These are phyloP conservation scores for Spea multiplicata DNA, from an alignment of 2,113 vertebrate genomes.

Conservation along the genomic window DNA sequence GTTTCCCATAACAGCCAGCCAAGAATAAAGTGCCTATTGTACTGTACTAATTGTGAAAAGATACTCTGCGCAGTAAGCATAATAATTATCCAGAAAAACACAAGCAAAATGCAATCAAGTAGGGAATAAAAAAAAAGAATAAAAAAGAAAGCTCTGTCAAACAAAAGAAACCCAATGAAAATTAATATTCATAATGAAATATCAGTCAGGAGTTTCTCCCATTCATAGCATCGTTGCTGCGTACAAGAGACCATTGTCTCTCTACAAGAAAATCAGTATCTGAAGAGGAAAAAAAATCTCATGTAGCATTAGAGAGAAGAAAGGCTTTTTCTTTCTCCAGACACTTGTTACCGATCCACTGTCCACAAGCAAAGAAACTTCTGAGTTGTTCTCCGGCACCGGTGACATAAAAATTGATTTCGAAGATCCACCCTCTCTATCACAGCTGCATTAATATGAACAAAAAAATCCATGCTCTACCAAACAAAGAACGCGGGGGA, in stretches of 20 bases:
- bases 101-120: slow-evolving; percentile 59
- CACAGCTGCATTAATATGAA: slow-evolving; percentile 72
- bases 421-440: slow-evolving; percentile 53
- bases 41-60: slow-evolving; percentile 68
- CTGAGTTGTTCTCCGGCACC: slow-evolving; percentile 47
- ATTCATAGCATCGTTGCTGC: slow-evolving; percentile 61
- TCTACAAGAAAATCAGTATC: slow-evolving; percentile 56
- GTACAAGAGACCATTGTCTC: slow-evolving; percentile 76
- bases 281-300: slow-evolving; percentile 56
- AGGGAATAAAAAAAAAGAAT: slow-evolving; percentile 57
- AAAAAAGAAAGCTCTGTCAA: slow-evolving; percentile 50
- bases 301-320: slow-evolving; percentile 47
- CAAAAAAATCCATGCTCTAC: slow-evolving; percentile 60
- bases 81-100: slow-evolving; percentile 68
- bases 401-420: slow-evolving; percentile 57
- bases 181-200: slow-evolving; percentile 74
- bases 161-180: slow-evolving; percentile 63
- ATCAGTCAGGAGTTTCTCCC: slow-evolving; percentile 59
- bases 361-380: slow-evolving; percentile 53
- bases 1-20: slow-evolving; percentile 57
- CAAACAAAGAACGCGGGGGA: slow-evolving; percentile 62
- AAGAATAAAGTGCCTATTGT: slow-evolving; percentile 73
- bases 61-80: slow-evolving; percentile 62
- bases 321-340: slow-evolving; percentile 55
- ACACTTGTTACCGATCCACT: slow-evolving; percentile 31